Evolutionary conservation across 2,797 vertebrate species (phyloP), one percentile per base, ranked within the genome.

Genomic region (Yasuhikotakia modesta): DNA sequence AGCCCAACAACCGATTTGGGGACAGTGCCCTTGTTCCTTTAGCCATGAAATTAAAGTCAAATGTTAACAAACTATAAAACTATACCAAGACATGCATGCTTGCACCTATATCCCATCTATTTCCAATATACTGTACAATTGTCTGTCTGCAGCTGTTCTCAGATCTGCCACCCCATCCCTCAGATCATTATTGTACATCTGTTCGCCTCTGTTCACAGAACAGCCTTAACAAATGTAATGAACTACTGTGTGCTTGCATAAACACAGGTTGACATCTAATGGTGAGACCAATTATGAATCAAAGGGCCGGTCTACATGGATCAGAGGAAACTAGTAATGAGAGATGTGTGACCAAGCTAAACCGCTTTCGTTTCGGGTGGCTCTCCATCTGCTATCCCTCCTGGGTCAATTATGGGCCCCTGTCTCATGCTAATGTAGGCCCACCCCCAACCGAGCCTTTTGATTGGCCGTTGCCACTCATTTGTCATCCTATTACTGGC

Each of bases 351-450:
- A 70, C 63, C 70, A 53, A 71, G 69, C 74, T 72, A 77, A 21
- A 68, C 55, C 67, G 35, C 67, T 65, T 67, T 70, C 30, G 50
- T 69, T 67, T 78, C 12, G 70, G 70, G 53, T 61, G 16, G 22
- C 46, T 46, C 35, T 81, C 80, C 80, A 78, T 81, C 80, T 81
- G 80, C 63, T 78, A 78, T 60, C 64, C 64, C 80, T 65, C 53
- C 69, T 69, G 80, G 43, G 75, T 32, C 80, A 78, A 63, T 78
- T 78, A 78, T 63, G 24, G 30, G 13, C 45, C 45, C 68, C 64
- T 67, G 63, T 68, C 64, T 60, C 64, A 81, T 81, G 80, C 70
- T 78, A 73, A 81, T 81, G 48, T 5, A 2, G 61, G 53, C 48
- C 48, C 55, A 64, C 74, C 75, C 74, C 70, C 69, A 30, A 61